Percentiles rank a stretch among this genome's conserved stretches.
phyloP scores from a whole-genome alignment of 2,888 invertebrate species.

The Cerceris ruficornis region DNA sequence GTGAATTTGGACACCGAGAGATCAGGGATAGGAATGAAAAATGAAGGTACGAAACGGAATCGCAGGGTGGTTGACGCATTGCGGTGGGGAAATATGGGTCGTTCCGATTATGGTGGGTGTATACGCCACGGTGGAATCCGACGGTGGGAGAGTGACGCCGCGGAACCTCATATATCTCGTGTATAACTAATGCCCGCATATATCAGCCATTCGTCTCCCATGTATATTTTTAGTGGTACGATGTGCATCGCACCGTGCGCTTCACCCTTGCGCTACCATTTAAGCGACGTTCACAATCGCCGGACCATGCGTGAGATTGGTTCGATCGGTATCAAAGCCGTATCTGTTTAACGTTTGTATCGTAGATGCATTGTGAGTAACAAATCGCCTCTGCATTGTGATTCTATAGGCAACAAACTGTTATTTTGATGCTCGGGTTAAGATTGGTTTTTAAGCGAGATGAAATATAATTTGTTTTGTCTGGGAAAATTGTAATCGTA shows the following conservation, averaged over 20 bases:
- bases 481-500: too few species aligned
- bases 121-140: slow-evolving; percentile 66
- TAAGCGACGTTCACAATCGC: slow-evolving; percentile 25
- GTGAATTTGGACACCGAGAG: slow-evolving; percentile 53
- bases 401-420: too few species aligned
- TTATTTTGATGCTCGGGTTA: too few species aligned
- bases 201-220: slow-evolving; percentile 64
- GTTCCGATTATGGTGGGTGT: slow-evolving; percentile 66
- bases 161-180: slow-evolving; percentile 70
- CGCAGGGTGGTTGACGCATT: slow-evolving; percentile 62
- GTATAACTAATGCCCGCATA: slow-evolving; percentile 73
- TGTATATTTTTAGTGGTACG: slow-evolving; percentile 47
- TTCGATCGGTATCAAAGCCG: neutral
- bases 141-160: slow-evolving; percentile 67
- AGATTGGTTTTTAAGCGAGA: too few species aligned
- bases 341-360: too few species aligned
- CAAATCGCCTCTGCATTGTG: too few species aligned
- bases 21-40: slow-evolving; percentile 53
- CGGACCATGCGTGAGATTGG: neutral
- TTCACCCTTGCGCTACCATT: slow-evolving; percentile 31
- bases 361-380: too few species aligned
- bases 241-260: slow-evolving; percentile 6
- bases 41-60: slow-evolving; percentile 55
- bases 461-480: too few species aligned
- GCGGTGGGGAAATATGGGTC: slow-evolving; percentile 61